Percentiles rank a stretch among this genome's conserved stretches.
Evolutionary conservation across 2,113 vertebrate species (phyloP).

Genomic region (Datnioides undecimradiatus): DNA sequence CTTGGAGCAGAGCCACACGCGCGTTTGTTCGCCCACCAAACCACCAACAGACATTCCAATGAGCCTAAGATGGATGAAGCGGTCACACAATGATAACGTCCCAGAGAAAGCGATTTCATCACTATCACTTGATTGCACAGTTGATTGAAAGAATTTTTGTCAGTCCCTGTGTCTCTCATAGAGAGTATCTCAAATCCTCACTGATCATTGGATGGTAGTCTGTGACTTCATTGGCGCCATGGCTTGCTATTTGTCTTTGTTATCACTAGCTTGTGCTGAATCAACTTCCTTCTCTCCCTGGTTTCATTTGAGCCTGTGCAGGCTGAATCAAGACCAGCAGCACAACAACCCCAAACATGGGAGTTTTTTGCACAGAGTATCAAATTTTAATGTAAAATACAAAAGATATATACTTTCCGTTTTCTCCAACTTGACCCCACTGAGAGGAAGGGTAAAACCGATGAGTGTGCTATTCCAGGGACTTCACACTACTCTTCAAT

Average conservation of each 20-base stretch:
- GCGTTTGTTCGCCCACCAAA: conserved; percentile 35
- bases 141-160: conserved; percentile 73
- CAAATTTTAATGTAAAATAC: conserved; percentile 18
- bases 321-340: conserved; percentile 47
- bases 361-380: conserved; percentile 18
- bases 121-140: conserved; percentile 74
- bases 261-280: conserved; percentile 65
- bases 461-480: conserved; percentile 34
- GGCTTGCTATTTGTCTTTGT: conserved; percentile 71
- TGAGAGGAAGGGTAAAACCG: neutral
- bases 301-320: conserved; percentile 46
- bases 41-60: conserved; percentile 40
- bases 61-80: conserved; percentile 68
- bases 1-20: conserved; percentile 46
- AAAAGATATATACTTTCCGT: neutral
- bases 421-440: neutral
- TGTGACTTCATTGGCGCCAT: conserved; percentile 18
- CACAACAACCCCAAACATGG: conserved; percentile 25
- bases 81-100: conserved; percentile 56
- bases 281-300: conserved; percentile 54
- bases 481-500: conserved; percentile 9
- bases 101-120: conserved; percentile 76
- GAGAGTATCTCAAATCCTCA: conserved; percentile 56
- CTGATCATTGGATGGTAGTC: conserved; percentile 36
- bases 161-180: conserved; percentile 35